Evolutionary conservation across 1,140 invertebrate species (phyloP).

Genomic region (Triops longicaudatus): DNA sequence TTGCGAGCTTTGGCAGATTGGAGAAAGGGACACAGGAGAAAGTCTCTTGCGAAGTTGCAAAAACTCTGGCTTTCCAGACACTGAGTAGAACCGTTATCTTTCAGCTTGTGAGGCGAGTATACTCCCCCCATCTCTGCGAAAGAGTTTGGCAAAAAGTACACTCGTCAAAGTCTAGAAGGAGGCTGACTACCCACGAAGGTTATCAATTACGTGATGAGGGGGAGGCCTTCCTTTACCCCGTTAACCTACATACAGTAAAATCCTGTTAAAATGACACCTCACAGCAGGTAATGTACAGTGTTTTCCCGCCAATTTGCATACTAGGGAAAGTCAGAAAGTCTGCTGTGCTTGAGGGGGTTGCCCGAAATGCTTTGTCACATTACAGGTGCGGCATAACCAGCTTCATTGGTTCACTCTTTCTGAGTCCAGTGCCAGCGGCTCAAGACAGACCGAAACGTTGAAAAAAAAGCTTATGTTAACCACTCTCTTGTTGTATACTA

Average conservation of each 20-base stretch:
- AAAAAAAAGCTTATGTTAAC: not conserved
- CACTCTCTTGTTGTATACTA: not conserved
- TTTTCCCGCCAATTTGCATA: not conserved
- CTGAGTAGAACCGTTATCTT: not conserved
- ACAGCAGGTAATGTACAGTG: not conserved
- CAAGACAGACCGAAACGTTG: not conserved
- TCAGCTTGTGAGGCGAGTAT: not conserved
- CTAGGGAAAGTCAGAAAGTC: conserved; percentile 5
- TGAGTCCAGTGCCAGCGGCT: not conserved
- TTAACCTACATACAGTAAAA: not conserved
- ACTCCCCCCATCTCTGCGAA: not conserved
- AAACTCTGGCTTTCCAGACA: not conserved
- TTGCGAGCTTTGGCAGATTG: not conserved
- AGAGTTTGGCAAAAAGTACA: not conserved
- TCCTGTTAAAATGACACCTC: not conserved
- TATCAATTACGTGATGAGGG: not conserved
- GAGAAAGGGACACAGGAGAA: not conserved
- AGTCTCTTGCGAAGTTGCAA: not conserved
- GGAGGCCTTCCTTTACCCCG: not conserved
- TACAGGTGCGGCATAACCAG: not conserved
- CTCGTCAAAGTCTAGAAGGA: not conserved
- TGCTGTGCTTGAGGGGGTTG: not conserved
- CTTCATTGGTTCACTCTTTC: not conserved
- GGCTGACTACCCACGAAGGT: not conserved
- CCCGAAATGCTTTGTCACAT: not conserved